These are phyloP conservation scores for Eupithecia abbreviata DNA, from an alignment of 2,888 invertebrate species.

Conservation along the genomic window DNA sequence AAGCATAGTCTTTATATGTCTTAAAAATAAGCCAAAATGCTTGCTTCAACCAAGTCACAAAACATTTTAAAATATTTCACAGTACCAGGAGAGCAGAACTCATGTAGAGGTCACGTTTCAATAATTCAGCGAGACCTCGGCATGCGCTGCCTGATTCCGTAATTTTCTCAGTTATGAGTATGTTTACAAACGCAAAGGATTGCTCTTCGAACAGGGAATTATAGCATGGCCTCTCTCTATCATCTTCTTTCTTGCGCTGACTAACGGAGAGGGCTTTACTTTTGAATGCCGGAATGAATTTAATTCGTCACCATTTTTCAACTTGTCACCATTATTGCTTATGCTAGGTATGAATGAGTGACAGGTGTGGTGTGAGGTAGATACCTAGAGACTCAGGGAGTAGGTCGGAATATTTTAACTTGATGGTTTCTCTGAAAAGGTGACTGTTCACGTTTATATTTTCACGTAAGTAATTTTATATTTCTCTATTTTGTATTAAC, in stretches of 20 bases:
- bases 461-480: no score
- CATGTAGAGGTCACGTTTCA: conserved; percentile 58
- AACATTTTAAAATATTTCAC: conserved; percentile 4
- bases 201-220: not conserved
- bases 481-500: no score
- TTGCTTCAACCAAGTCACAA: not conserved
- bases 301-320: not conserved
- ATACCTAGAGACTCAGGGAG: not conserved
- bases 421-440: not conserved
- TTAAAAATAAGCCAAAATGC: no score
- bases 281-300: conserved; percentile 13
- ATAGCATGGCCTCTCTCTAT: conserved; percentile 17
- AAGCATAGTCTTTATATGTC: no score
- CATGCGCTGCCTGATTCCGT: conserved; percentile 50
- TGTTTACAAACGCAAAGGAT: not conserved
- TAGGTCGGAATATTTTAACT: not conserved
- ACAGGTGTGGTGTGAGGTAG: not conserved
- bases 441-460: no score
- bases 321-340: not conserved
- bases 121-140: conserved; percentile 60
- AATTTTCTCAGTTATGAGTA: conserved; percentile 17
- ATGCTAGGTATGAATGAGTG: not conserved
- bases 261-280: conserved; percentile 13
- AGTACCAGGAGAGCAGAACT: conserved; percentile 58
- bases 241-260: not conserved